Percentiles rank a stretch among this genome's conserved stretches.
Evolutionary conservation across 1,140 invertebrate species (phyloP).

Genomic region (Drosophila ironensis): DNA sequence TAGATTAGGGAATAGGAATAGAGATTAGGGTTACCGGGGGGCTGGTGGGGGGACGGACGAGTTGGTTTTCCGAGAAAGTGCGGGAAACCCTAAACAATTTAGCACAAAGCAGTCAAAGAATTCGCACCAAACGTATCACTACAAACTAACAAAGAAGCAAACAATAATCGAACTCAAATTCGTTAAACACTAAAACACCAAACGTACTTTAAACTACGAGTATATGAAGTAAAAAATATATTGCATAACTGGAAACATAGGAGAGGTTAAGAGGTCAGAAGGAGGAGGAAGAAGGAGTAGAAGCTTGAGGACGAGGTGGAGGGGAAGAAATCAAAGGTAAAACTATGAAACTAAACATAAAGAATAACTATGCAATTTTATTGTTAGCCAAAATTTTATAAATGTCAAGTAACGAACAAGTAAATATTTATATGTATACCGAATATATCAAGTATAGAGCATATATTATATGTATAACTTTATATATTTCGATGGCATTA

Average conservation of each 20-base stretch:
- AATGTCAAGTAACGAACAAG: conserved; percentile 76
- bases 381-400: conserved; percentile 80
- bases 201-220: conserved; percentile 57
- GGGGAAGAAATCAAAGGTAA: conserved; percentile 41
- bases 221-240: conserved; percentile 30
- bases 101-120: conserved; percentile 69
- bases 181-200: conserved; percentile 66
- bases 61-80: background rate
- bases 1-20: conserved; percentile 20
- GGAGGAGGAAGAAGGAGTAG: background rate
- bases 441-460: conserved; percentile 44
- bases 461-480: conserved; percentile 31
- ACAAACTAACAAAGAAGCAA: conserved; percentile 49
- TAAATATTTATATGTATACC: conserved; percentile 75
- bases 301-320: background rate
- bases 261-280: background rate
- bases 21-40: conserved; percentile 39
- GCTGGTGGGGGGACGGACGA: conserved; percentile 3
- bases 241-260: background rate
- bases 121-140: conserved; percentile 79
- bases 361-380: conserved; percentile 74
- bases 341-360: conserved; percentile 63
- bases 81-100: conserved; percentile 7
- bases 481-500: conserved; percentile 52
- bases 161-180: conserved; percentile 74